Evolutionary conservation across 1,140 invertebrate species (phyloP).

Genomic region (Psix sp.): DNA sequence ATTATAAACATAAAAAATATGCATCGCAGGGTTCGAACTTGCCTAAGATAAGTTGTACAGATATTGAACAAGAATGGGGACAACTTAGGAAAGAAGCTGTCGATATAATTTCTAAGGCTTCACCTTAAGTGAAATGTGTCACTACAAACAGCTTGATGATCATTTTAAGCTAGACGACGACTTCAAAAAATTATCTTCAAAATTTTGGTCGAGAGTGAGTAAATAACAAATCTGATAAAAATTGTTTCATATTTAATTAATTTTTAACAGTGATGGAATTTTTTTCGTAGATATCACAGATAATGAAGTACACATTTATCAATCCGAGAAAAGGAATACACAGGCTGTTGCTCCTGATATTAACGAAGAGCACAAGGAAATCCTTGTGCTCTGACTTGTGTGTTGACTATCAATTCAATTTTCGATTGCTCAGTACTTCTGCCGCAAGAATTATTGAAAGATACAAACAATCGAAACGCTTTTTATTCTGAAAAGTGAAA

Average conservation of each 20-base stretch:
- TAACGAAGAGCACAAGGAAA: background rate
- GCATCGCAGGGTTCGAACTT: background rate
- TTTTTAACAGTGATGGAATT: no score
- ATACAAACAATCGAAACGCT: background rate
- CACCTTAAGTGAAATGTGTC: conserved; percentile 1
- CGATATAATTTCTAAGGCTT: background rate
- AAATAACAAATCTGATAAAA: background rate
- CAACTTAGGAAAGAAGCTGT: conserved; percentile 1
- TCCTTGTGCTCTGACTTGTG: background rate
- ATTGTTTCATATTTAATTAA: no score
- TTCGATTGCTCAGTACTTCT: background rate
- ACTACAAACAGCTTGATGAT: background rate
- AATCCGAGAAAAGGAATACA: background rate
- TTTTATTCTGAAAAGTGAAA: conserved; percentile 9
- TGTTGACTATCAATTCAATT: background rate
- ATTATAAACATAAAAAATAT: conserved; percentile 2
- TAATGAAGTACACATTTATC: background rate
- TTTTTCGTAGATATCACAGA: conserved; percentile 4
- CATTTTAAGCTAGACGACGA: background rate
- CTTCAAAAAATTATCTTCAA: background rate
- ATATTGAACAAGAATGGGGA: conserved; percentile 5
- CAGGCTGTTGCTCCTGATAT: background rate
- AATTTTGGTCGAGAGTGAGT: background rate
- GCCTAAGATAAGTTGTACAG: background rate
- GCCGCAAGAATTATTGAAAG: background rate